Conservation (phyloP, 1,140 invertebrate species). For the Leptopilina clavipes region DNA sequence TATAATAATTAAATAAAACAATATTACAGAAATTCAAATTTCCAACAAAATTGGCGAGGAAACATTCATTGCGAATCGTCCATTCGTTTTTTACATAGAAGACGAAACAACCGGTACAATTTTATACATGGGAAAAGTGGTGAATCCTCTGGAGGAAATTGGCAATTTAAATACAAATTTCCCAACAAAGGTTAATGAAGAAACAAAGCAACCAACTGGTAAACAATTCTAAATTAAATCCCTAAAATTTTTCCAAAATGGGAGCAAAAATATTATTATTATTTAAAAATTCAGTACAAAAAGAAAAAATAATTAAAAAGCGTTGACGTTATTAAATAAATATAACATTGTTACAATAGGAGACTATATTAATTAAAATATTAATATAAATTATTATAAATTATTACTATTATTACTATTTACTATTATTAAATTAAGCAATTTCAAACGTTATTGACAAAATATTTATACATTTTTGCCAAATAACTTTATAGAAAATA, state of each 20-base stretch:
- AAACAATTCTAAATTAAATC: slow-evolving; percentile 3
- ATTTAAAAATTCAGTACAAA: not conserved
- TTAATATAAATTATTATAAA: too few relatives aligned
- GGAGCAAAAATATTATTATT: slow-evolving; percentile 44
- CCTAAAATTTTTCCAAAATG: not conserved
- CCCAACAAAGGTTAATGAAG: slow-evolving; percentile 17
- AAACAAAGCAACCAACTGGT: slow-evolving; percentile 7
- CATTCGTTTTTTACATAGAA: slow-evolving; percentile 88
- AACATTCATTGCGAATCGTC: slow-evolving; percentile 81
- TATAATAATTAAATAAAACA: not conserved
- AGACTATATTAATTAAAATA: too few relatives aligned
- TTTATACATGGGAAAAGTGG: slow-evolving; percentile 83
- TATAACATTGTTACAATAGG: too few relatives aligned
- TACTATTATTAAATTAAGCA: too few relatives aligned
- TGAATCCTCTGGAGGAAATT: slow-evolving; percentile 74
- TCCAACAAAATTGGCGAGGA: slow-evolving; percentile 82
- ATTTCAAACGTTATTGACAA: too few relatives aligned
- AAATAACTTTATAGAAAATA: too few relatives aligned
- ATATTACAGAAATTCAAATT: slow-evolving; percentile 78
- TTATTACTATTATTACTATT: too few relatives aligned
- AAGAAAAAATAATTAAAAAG: not conserved
- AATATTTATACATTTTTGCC: too few relatives aligned
- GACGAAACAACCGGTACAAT: slow-evolving; percentile 82
- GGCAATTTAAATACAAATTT: slow-evolving; percentile 40
- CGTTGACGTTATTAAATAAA: not conserved